Base-by-base conservation (phyloP, 2,888 invertebrate genomes). In the Barypeithes pellucidus region DNA sequence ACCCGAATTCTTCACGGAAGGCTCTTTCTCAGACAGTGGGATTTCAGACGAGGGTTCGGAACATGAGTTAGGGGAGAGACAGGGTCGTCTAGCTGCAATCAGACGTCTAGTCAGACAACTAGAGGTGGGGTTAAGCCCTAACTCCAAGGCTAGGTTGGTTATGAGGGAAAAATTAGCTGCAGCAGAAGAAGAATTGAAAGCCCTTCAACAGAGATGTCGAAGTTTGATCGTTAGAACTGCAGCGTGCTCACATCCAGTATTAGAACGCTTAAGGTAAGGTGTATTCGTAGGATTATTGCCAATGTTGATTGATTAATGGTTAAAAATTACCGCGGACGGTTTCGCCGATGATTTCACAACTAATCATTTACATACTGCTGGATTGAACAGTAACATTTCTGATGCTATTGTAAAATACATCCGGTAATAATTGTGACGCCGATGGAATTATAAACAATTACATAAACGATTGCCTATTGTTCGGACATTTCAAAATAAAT, bases 21-120 rank as follows among this genome's bases (percentile, higher is more conserved):
- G 92, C 75, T 93, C 92, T n/a, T 86, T 92, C 73, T 93, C 93
- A 0, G 93, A 93, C 87, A 92, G 92, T 33, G 93, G 93, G n/a
- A 93, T 93, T 79, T 93, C 93, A 8, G 93, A 93, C 83, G 93
- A 93, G 72, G 93, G 93, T 81, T 92, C 82, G 84, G 90, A 87
- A 87, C 92, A 92, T 76, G 93, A 85, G 86, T 87, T 85, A 65
- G 89, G 89, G 77, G 91, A 92, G 69, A 89, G 93, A 41, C 93
- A 93, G 76, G 88, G 91, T 39, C 88, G 92, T 1, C 86, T 93
- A 43, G 88, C 90, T n/a, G 91, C 91, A 0, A 87, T 93, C 71
- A 86, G 92, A 39, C 89, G 92, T 70, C 85, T 93, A 45, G 92
- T 92, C 8, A 88, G 91, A 11, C 89, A 91, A 47, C 85, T 93